phyloP scores from a whole-genome alignment of 1,140 invertebrate genomes.

The Eurosta solidaginis region DNA sequence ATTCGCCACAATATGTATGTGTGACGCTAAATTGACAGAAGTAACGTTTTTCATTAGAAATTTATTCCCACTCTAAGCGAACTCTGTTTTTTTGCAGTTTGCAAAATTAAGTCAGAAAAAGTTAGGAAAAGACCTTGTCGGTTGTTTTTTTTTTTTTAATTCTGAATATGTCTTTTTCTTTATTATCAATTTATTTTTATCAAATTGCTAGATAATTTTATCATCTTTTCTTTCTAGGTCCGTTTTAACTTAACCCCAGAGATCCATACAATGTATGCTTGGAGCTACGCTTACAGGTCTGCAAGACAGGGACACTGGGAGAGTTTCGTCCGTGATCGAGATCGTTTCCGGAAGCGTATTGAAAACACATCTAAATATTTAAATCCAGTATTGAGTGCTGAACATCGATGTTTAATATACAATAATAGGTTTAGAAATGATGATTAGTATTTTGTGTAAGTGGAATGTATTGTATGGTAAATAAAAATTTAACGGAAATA shows the following conservation, averaged over 20 bases:
- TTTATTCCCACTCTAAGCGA: too few species aligned
- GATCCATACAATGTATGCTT: conserved; percentile 67
- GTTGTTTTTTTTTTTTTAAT: too few species aligned
- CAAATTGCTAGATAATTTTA: too few species aligned
- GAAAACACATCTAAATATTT: conserved; percentile 58
- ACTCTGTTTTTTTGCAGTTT: too few species aligned
- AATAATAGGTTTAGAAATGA: conserved; percentile 60
- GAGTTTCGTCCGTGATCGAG: conserved; percentile 65
- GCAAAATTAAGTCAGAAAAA: too few species aligned
- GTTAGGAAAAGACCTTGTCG: too few species aligned
- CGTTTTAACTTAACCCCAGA: conserved; percentile 63
- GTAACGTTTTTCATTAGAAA: too few species aligned
- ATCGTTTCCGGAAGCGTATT: conserved; percentile 65
- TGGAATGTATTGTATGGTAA: background rate
- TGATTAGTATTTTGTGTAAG: background rate
- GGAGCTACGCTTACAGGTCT: conserved; percentile 68
- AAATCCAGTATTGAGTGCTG: conserved; percentile 60
- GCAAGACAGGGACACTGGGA: conserved; percentile 71
- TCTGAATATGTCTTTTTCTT: too few species aligned
- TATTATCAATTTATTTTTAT: too few species aligned
- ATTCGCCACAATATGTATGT: too few species aligned
- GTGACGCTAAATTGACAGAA: too few species aligned
- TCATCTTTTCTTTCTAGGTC: conserved; percentile 65
- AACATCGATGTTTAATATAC: conserved; percentile 65
- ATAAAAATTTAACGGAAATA: too few species aligned